Conservation (phyloP, 1,140 invertebrate genomes). For the Hormaphis cornu region DNA sequence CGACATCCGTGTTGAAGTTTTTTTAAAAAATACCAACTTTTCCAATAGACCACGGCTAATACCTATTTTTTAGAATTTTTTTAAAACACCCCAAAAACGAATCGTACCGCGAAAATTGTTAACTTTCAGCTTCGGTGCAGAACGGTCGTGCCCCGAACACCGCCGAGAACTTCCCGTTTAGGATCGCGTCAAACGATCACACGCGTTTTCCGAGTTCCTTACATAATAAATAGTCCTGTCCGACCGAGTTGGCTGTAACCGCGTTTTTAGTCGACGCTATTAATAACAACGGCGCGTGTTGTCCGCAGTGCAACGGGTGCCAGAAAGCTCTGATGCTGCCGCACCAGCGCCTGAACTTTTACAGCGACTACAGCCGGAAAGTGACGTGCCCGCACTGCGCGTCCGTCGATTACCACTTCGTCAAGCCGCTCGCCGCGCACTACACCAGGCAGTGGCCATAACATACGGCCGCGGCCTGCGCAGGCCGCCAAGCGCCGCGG, state of each 20-base stretch:
- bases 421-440: constrained; percentile 73
- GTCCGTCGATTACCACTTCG: constrained; percentile 84
- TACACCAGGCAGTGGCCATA: constrained; percentile 78
- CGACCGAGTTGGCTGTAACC: neutral
- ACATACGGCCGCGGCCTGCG: constrained; percentile 58
- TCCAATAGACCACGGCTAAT: no score
- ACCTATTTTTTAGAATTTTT: no score
- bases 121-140: no score
- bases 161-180: no score
- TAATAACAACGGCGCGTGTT: neutral
- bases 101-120: no score
- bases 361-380: constrained; percentile 89
- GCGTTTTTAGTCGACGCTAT: neutral
- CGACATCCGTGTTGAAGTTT: no score
- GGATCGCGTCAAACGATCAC: no score
- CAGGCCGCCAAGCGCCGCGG: constrained; percentile 30
- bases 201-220: neutral
- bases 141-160: no score
- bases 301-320: constrained; percentile 74
- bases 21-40: no score
- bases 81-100: no score
- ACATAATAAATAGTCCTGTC: neutral
- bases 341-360: constrained; percentile 79
- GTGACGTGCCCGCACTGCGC: constrained; percentile 85
- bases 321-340: constrained; percentile 73